Evolutionary conservation across 2,888 invertebrate species (phyloP), one percentile per base, ranked within the genome.

Genomic region (Tetramorium bicarinatum): DNA sequence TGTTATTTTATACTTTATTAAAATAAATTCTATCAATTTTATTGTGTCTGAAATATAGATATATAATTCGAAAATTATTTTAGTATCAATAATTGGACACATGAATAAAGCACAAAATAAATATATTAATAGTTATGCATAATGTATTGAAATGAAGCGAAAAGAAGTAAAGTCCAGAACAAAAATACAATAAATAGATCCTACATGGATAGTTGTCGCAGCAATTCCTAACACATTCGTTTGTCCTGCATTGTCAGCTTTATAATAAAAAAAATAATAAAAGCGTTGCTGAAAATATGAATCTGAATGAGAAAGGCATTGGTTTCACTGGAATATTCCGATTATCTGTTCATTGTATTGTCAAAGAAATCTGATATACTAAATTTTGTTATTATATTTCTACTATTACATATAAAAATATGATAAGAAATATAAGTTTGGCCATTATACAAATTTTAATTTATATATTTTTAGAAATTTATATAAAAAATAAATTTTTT

Each of bases 181-280:
- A 21, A 25, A 11, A 15, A n/a, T n/a, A n/a, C n/a, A n/a, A n/a
- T n/a, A n/a, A n/a, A 25, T n/a, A 18, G 7, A 52, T 76, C 2
- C 21, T 2, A 18, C 7, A 25, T 25, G 8, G 18, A 52, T 13
- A 54, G 25, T 49, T 76, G 8, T 66, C 76, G 38, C 25, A 38
- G n/a, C 76, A 38, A 41, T 67, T 75, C 3, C 1, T 25, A 38
- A 15, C 25, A 47, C 62, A 76, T 52, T 49, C 3, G 6, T 25
- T 25, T 11, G 18, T 64, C 18, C 38, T 2, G 66, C 66, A 44
- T 64, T 64, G 75, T 66, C 66, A 76, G 49, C 6, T 49, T 75
- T 47, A 18, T 34, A 34, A 69, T n/a, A 69, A 41, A 52, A 38
- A 56, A 47, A 41, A 54, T 4, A 64, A 18, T 44, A 11, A 61